Conservation (phyloP, 2,888 invertebrate genomes). For the Nomada flava region DNA sequence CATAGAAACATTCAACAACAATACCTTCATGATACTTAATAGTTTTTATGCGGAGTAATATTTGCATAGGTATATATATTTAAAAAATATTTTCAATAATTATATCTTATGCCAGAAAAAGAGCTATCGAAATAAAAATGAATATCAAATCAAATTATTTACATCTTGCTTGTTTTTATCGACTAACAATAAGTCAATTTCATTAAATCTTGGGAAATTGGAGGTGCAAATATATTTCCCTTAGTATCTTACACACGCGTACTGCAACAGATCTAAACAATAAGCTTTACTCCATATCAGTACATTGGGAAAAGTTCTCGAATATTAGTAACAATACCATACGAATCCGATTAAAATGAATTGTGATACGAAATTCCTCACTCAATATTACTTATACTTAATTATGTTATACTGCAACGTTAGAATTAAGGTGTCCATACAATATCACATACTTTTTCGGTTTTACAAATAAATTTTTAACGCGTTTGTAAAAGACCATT, state of each 20-base stretch:
- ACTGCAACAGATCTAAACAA: slow-evolving; percentile 12
- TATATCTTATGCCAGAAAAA: slow-evolving; percentile 9
- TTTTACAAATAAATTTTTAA: slow-evolving; percentile 7
- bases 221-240: slow-evolving; percentile 14
- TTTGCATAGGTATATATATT: slow-evolving; percentile 17
- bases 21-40: slow-evolving; percentile 1
- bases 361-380: slow-evolving; percentile 57
- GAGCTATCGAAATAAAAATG: slow-evolving; percentile 33
- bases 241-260: slow-evolving; percentile 3
- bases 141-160: slow-evolving; percentile 35
- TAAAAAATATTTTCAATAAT: slow-evolving; percentile 27
- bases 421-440: slow-evolving; percentile 10
- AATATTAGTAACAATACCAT: slow-evolving; percentile 24
- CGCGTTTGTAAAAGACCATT: slow-evolving; percentile 1
- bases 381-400: slow-evolving; percentile 8
- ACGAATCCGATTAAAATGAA: slow-evolving; percentile 37
- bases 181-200: not conserved
- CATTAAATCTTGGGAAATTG: not conserved
- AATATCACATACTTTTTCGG: slow-evolving; percentile 31
- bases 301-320: slow-evolving; percentile 20
- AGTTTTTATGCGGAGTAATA: slow-evolving; percentile 4
- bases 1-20: slow-evolving; percentile 11
- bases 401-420: not conserved
- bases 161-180: slow-evolving; percentile 2
- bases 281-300: slow-evolving; percentile 6